phyloP scores from a whole-genome alignment of 2,113 vertebrate genomes.

The Numida meleagris region DNA sequence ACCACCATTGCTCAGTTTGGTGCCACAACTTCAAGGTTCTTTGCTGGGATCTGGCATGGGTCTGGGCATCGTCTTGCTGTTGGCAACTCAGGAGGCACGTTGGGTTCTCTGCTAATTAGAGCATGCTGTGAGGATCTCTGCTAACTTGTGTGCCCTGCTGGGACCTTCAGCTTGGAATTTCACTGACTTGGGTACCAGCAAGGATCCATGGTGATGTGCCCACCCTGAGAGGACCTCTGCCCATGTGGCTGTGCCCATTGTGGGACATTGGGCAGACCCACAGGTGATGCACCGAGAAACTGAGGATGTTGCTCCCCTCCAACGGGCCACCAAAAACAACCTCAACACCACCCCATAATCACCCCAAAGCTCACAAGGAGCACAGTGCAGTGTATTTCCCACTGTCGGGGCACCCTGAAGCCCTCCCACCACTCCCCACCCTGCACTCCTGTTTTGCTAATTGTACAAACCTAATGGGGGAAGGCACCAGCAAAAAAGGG shows the following conservation, averaged over 20 bases:
- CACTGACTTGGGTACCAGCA: too few relatives aligned
- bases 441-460: slow-evolving; percentile 74
- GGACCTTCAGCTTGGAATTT: too few relatives aligned
- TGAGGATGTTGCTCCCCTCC: not conserved
- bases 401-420: not conserved
- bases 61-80: too few relatives aligned
- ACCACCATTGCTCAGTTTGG: not conserved
- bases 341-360: not conserved
- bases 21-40: rapidly evolving
- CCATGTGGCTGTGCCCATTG: not conserved
- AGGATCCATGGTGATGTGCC: too few relatives aligned
- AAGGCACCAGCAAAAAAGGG: slow-evolving; percentile 77
- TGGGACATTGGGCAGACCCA: not conserved
- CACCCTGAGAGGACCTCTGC: not conserved
- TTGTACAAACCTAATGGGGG: slow-evolving; percentile 82
- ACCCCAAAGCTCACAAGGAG: not conserved
- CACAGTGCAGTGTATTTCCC: not conserved
- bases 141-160: not conserved
- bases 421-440: not conserved
- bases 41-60: not conserved
- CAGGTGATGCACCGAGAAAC: not conserved
- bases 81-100: not conserved
- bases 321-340: not conserved
- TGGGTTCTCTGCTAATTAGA: not conserved
- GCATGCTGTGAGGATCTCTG: not conserved